Base-by-base conservation (phyloP, 2,888 invertebrate genomes). In the Trichopria drosophilae region DNA sequence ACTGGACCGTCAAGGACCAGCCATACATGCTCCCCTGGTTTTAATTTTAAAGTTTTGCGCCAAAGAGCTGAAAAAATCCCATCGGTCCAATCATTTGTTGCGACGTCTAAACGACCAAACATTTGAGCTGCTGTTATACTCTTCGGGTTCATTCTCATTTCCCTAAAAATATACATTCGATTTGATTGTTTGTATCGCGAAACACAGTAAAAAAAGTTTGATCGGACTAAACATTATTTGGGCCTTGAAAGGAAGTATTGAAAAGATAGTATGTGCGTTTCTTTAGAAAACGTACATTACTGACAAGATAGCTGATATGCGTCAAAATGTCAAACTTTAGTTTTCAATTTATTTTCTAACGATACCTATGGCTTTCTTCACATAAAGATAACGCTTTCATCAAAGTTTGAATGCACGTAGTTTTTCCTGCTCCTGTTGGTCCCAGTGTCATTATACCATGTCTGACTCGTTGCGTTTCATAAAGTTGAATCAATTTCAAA, bases 91-190 rank as follows among this genome's bases (percentile, higher is more conserved):
- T 97, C 97, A 69, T 97, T 97, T 1, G 96, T 97, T 3, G 96
- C 95, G 0, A 97, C 96, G 70, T 97, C 96, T 16, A 96, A 78
- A 20, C 93, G 83, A 0, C 97, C 97, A 72, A 97, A 97, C 97
- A 97, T 97, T 80, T 97, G 96, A 0, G 95, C 87, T 0, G 96
- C 92, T 10, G 96, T 96, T 67, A 97, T 96, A 12, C 96, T 92
- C 78, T 97, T 97, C 0, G 97, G 97, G 77, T 97, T 97, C 96
- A 97, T 96, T 59, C 96, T 81, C 93, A 96, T 93, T 80, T 97
- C 96, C 60, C 89, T 85, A 24, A 71, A 72, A 16, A 35, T 18
- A 23, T 9, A 23, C 26, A 44, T 15, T 19, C 6, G 10, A 24
- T 9, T 9, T 24, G 10, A 10, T 24, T 24, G 10, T 18, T 4